A percentile compares a stretch with the other conserved stretches of the same genome.
Evolutionary conservation across 2,113 vertebrate species (phyloP).

Genomic region (Ophthalmolycus amberensis): DNA sequence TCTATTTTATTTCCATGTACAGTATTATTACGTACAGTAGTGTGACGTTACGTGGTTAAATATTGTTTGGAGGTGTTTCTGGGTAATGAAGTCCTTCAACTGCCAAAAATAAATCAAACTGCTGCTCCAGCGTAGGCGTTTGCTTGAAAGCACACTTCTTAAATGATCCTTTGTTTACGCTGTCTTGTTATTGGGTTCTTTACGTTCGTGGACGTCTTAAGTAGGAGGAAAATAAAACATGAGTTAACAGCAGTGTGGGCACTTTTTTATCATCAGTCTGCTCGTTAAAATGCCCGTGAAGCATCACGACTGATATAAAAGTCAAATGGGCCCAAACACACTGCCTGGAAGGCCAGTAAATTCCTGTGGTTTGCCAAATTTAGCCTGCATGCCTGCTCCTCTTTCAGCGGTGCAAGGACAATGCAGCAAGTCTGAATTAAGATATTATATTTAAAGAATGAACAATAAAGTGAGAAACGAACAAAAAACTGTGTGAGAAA

Average conservation of each 20-base stretch:
- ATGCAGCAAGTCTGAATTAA: constrained; percentile 7
- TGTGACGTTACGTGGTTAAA: no score
- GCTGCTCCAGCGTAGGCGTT: neutral
- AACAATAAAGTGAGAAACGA: constrained; percentile 10
- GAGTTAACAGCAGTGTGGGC: constrained; percentile 9
- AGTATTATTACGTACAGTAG: no score
- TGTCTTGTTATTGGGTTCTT: constrained; percentile 12
- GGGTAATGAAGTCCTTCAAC: neutral
- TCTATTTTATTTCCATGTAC: no score
- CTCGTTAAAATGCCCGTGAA: constrained; percentile 47
- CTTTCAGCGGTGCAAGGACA: no score
- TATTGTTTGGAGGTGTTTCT: neutral
- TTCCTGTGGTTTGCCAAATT: constrained; percentile 67
- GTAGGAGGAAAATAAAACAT: constrained; percentile 8
- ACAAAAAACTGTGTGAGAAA: neutral
- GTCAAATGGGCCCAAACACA: no score
- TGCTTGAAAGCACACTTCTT: neutral
- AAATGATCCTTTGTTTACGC: neutral
- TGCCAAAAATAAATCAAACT: neutral
- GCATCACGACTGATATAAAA: constrained; percentile 24
- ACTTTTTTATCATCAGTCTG: neutral
- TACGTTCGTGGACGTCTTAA: constrained; percentile 5
- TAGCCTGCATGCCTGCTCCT: constrained; percentile 35
- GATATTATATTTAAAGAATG: constrained; percentile 28
- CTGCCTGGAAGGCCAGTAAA: constrained; percentile 42